Conservation (phyloP, 1,140 invertebrate genomes). For the Caenorhabditis briggsae region DNA sequence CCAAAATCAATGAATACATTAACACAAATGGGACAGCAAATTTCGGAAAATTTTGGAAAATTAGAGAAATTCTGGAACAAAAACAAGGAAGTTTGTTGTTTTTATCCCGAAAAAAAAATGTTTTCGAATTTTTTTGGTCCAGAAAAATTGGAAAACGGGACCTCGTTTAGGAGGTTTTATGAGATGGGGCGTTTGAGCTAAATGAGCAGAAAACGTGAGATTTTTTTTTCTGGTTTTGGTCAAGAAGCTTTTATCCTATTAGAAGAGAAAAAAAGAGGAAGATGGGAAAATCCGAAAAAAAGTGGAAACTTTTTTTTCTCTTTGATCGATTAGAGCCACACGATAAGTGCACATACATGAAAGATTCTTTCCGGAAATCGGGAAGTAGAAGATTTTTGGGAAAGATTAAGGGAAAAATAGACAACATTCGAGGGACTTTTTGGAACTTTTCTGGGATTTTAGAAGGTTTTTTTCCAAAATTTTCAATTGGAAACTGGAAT, state of each 20-base stretch:
- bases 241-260: constrained; percentile 49
- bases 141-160: no score
- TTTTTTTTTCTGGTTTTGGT: not conserved
- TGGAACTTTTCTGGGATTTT: no score
- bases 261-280: not conserved
- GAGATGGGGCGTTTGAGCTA: not conserved
- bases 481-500: no score
- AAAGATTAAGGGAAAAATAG: constrained; percentile 11
- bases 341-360: constrained; percentile 20
- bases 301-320: constrained; percentile 30
- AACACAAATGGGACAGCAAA: no score
- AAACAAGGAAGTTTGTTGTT: no score
- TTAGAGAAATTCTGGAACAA: no score
- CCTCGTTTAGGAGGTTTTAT: not conserved
- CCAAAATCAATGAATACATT: no score
- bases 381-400: constrained; percentile 22
- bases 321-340: constrained; percentile 27
- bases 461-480: no score
- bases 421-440: no score
- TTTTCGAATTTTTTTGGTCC: no score
- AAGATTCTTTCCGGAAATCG: constrained; percentile 10
- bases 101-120: no score
- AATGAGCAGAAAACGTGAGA: constrained; percentile 41
- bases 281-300: not conserved
- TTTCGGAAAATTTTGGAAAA: no score